Conservation (phyloP, 1,140 invertebrate species). For the Listronotus oregonensis region DNA sequence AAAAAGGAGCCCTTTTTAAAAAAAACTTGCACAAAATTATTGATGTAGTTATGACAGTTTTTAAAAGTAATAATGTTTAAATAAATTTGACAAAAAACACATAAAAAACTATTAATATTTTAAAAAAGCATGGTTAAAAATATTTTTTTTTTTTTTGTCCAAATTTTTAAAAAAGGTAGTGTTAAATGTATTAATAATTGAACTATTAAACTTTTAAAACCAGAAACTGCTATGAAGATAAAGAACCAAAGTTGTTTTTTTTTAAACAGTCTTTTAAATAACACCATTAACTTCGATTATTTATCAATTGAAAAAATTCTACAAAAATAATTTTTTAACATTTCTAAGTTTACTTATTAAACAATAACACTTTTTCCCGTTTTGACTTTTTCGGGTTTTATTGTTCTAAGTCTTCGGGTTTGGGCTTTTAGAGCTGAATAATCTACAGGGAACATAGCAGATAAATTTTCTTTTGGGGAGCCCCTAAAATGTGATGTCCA, state of each 20-base stretch:
- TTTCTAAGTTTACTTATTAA: conserved; percentile 51
- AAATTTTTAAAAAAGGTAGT: no score
- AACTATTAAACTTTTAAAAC: no score
- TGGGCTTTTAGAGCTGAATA: conserved; percentile 74
- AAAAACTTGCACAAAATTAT: no score
- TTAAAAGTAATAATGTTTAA: no score
- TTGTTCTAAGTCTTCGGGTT: conserved; percentile 68
- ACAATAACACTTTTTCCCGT: conserved; percentile 73
- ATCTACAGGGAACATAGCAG: conserved; percentile 71
- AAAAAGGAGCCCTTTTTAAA: no score
- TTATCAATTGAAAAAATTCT: neutral
- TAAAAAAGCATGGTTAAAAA: no score
- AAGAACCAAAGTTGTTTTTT: neutral
- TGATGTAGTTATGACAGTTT: no score
- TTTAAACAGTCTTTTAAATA: neutral
- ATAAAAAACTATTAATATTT: no score
- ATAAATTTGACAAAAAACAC: no score
- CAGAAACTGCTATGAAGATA: no score
- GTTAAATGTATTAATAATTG: no score
- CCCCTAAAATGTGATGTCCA: conserved; percentile 72
- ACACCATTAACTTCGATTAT: conserved; percentile 1
- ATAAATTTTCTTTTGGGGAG: conserved; percentile 60
- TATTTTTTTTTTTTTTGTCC: no score
- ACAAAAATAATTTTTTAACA: conserved; percentile 8
- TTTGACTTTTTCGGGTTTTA: conserved; percentile 71